A percentile compares a stretch with the other conserved stretches of the same genome.
Conservation (phyloP, 64 coral and sea anemone genomes). For the Pachyseris speciosa region DNA sequence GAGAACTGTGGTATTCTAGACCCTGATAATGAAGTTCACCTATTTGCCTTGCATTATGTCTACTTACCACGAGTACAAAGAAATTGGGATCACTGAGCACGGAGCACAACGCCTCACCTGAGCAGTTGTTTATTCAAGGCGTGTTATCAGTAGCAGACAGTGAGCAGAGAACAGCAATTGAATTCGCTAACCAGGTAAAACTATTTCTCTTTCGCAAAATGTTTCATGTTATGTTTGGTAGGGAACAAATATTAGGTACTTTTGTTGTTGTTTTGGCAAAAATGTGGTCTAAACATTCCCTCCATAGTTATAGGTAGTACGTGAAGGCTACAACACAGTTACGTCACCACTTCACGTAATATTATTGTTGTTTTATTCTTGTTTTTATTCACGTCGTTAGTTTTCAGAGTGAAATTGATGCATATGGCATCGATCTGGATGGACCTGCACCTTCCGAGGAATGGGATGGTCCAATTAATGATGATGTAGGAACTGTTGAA, state of each 20-base stretch:
- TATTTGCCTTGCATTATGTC: conserved; percentile 19
- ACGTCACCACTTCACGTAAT: background rate
- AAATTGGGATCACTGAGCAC: background rate
- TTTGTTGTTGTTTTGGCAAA: conserved; percentile 24
- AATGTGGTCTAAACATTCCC: background rate
- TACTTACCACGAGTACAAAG: conserved; percentile 12
- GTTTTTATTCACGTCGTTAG: background rate
- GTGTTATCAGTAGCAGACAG: conserved; percentile 1
- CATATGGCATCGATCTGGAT: conserved; percentile 17
- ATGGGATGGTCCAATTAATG: conserved; percentile 9
- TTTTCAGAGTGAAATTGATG: conserved; percentile 18
- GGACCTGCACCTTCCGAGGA: conserved; percentile 15
- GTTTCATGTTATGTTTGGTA: background rate
- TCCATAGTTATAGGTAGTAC: conserved; percentile 13
- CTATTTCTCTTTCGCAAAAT: conserved; percentile 14
- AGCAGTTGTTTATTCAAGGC: conserved; percentile 1
- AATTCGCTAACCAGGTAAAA: conserved; percentile 7
- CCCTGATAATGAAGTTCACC: background rate
- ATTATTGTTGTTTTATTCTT: background rate
- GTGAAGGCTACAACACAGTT: conserved; percentile 10
- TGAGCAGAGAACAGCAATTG: background rate
- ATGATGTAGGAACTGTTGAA: conserved; percentile 9
- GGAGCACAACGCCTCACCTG: background rate
- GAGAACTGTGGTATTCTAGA: conserved; percentile 32
- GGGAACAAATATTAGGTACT: background rate